Conservation (phyloP, 1,140 invertebrate species). For the Heliothis virescens region DNA sequence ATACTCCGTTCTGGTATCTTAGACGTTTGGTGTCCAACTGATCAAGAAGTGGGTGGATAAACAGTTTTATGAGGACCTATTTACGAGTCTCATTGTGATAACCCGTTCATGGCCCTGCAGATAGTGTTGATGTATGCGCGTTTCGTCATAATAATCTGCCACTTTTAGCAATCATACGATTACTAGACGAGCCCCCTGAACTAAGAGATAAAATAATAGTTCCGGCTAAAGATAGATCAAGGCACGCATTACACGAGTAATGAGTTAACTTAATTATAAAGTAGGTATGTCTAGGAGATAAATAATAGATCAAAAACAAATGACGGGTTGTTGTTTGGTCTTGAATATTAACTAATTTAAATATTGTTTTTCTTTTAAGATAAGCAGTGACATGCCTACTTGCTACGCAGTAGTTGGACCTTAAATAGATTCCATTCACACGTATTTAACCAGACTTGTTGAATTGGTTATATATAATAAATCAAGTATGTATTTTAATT, state of each 20-base stretch:
- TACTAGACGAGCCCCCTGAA: constrained; percentile 65
- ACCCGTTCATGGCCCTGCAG: constrained; percentile 32
- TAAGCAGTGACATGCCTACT: background rate
- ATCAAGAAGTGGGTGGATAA: constrained; percentile 57
- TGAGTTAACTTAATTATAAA: no score
- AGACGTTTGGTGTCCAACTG: constrained; percentile 64
- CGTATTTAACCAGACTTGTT: background rate
- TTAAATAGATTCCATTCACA: constrained; percentile 8
- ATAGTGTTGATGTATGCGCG: constrained; percentile 49
- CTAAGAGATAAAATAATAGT: constrained; percentile 16
- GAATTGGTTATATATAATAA: background rate
- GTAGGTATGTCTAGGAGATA: background rate
- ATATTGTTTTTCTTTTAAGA: constrained; percentile 3
- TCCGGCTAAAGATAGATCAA: constrained; percentile 42
- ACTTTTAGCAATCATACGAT: constrained; percentile 10
- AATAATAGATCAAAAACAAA: background rate
- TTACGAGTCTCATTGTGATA: constrained; percentile 59
- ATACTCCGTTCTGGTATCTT: constrained; percentile 50
- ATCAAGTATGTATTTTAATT: background rate
- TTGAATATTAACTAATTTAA: constrained; percentile 5
- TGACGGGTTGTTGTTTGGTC: constrained; percentile 12
- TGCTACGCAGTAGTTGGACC: constrained; percentile 12
- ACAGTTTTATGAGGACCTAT: constrained; percentile 66
- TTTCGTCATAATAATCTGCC: constrained; percentile 61
- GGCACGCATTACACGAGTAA: no score